Evolutionary conservation across 2,888 invertebrate species (phyloP), one percentile per base, ranked within the genome.

Genomic region (Podotricha telesiphe): DNA sequence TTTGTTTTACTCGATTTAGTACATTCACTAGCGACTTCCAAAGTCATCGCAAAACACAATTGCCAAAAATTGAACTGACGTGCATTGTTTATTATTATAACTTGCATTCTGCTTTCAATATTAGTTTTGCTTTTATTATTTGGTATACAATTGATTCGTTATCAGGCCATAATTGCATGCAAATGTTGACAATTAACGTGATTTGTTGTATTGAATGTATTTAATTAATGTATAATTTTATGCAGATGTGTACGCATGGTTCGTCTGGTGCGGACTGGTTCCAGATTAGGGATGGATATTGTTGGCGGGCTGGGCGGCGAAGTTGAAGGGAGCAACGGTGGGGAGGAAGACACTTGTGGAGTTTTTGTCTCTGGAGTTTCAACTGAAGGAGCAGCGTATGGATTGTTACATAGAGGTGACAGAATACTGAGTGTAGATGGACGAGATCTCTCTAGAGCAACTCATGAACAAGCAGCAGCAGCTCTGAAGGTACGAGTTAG

Each of bases 391-490:
- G 87, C 93, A 10, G 93, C 93, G 0, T 88, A 86, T 55, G 93
- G 93, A 5, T 89, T 93, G 85, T 79, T 95, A 48, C 93, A 96
- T 86, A 94, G 95, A 73, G 96, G 96, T 8, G 96, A 96, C 82
- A 91, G 95, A 73, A 96, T 96, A 80, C 86, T 96, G 63, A 95
- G 95, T 82, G 96, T 97, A 13, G 96, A 96, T 83, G 96, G 96
- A 19, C 88, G 94, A 28, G 96, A 96, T 82, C 86, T 97, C 55
- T 93, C 95, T 5, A 93, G 95, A 72, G 96, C 96, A 0, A 96
- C 96, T 53, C 96, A 97, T 81, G 96, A 97, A 79, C 94, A 95
- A 79, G 97, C 96, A 0, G 97, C 97, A 2, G 95, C 96, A 70
- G 95, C 93, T 7, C 78, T 93, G 50, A 93, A 93, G 89, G 93